Evolutionary conservation across 2,888 invertebrate species (phyloP).

Genomic region (Julus scandinavius): DNA sequence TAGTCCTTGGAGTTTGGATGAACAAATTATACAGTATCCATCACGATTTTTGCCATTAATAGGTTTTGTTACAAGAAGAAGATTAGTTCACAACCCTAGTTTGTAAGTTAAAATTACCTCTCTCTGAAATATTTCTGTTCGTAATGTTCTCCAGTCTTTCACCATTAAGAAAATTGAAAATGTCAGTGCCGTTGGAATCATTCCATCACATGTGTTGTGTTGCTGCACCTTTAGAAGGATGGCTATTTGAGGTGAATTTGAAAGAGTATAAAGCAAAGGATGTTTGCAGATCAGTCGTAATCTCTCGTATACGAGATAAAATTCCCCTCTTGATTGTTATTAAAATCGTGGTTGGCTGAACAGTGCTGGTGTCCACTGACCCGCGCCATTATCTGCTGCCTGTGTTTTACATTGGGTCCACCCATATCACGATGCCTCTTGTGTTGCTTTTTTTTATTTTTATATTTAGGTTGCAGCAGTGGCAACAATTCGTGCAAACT

Average conservation of each 20-base stretch:
- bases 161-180: too few relatives aligned
- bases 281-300: constrained; percentile 10
- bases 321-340: constrained; percentile 33
- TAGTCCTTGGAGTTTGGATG: too few relatives aligned
- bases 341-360: constrained; percentile 23
- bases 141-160: too few relatives aligned
- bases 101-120: too few relatives aligned
- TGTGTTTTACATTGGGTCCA: not conserved
- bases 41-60: too few relatives aligned
- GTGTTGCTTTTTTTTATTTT: not conserved
- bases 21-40: too few relatives aligned
- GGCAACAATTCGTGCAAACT: constrained; percentile 1
- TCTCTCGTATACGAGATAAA: constrained; percentile 18
- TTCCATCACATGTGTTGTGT: too few relatives aligned
- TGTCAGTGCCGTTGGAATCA: too few relatives aligned
- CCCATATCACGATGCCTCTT: constrained; percentile 2
- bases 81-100: too few relatives aligned
- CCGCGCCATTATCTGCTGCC: not conserved
- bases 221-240: not conserved
- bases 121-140: too few relatives aligned
- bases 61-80: too few relatives aligned
- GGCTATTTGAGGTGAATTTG: not conserved
- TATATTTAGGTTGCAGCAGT: constrained; percentile 17
- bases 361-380: constrained; percentile 21
- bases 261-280: not conserved